A percentile compares a stretch with the other conserved stretches of the same genome.
Conservation (phyloP, 2,888 invertebrate genomes). For the Desoria tigrina region DNA sequence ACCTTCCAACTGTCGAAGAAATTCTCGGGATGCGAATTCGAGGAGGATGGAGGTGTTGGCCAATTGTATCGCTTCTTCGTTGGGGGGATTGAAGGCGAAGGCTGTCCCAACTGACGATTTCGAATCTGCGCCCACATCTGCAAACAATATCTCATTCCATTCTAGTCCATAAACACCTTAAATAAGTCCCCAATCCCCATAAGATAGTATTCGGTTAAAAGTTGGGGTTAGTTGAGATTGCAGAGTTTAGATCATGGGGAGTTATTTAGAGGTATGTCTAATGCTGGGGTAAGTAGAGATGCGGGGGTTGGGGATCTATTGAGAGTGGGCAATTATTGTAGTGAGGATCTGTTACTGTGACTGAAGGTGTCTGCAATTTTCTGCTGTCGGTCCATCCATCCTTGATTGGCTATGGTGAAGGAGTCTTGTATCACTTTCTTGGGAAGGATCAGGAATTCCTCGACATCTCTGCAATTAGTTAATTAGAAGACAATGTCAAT, state of each 20-base stretch:
- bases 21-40: conserved; percentile 83
- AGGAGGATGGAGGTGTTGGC: conserved; percentile 84
- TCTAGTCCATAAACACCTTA: no score
- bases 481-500: no score
- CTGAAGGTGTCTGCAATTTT: conserved; percentile 81
- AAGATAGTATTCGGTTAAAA: neutral
- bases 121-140: conserved; percentile 79
- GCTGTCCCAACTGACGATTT: conserved; percentile 83
- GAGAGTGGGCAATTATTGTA: neutral
- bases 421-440: conserved; percentile 69
- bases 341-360: conserved; percentile 59
- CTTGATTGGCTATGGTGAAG: conserved; percentile 75
- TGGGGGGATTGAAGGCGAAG: conserved; percentile 87
- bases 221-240: neutral
- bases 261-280: neutral
- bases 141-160: neutral
- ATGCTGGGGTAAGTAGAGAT: neutral
- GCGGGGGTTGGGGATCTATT: no score
- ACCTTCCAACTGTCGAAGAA: conserved; percentile 67
- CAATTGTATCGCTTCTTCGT: conserved; percentile 75
- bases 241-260: no score
- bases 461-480: no score
- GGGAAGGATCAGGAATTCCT: conserved; percentile 36
- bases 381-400: conserved; percentile 72
- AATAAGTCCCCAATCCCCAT: neutral